Base-by-base conservation (phyloP, 2,113 vertebrate genomes). In the Coptodon rendalli region DNA sequence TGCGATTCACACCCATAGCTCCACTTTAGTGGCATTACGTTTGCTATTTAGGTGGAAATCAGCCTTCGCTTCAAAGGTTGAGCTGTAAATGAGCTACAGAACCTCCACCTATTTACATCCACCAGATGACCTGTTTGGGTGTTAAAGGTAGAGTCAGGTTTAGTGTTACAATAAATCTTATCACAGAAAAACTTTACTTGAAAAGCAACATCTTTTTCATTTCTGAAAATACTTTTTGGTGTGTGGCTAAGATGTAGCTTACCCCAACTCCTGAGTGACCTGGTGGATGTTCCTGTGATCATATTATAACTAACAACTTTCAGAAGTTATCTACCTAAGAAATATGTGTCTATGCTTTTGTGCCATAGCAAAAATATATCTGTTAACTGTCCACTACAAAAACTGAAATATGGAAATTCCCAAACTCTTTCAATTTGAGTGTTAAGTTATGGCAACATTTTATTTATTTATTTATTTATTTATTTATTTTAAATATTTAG, bases 381-480 rank as follows among this genome's bases (percentile, higher is more conserved):
- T 68, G 27, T 12, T 50, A 52, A 82, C 79, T 61, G 17, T 59
- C 50, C 52, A 4, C 29, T 50, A 63, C 22, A 22, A 71, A 29
- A 78, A 31, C 6, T 34, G 61, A 61, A 76, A 85, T 36, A 88
- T 52, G 90, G 88, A 90, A 82, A 94, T 91, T 90, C 94, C 95
- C 94, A 95, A 95, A 93, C 96, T 94, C 90, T 96, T 94, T 93
- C 96, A 96, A 91, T 87, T 34, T 56, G 13, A 84, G 87, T 53
- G 17, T 87, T 38, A 54, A 78, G 24, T 85, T 85, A 53, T 82
- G 11, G 85, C 24, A 85, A 83, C 56, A 57, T 86, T 63, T n/a
- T n/a, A n/a, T n/a, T n/a, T n/a, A 29, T 93, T 91, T 83, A 53
- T 45, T 45, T 27, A 43, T 73, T 73, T 13, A 29, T 52, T 80